A percentile compares a stretch with the other conserved stretches of the same genome.
Evolutionary conservation across 2,888 invertebrate species (phyloP).

Genomic region (Melanostoma mellinum): DNA sequence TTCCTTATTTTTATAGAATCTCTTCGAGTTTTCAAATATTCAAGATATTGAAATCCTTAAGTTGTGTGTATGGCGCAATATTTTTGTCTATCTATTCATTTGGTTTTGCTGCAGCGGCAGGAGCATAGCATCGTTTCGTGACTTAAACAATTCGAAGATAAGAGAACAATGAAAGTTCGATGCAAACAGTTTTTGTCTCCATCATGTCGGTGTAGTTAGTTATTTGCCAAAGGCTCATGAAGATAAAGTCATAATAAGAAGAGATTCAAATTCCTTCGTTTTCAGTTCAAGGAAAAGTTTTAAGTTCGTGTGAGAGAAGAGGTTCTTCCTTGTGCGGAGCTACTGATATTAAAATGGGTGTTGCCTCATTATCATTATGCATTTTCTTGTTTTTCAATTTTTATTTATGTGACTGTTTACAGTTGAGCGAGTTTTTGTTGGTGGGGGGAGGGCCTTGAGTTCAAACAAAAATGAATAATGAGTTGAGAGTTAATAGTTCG

Average conservation of each 20-base stretch:
- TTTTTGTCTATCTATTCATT: constrained; percentile 3
- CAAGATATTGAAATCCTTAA: constrained; percentile 32
- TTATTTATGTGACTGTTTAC: too few species aligned
- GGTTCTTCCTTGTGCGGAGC: neutral
- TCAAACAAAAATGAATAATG: too few species aligned
- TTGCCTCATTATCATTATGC: too few species aligned
- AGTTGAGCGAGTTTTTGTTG: too few species aligned
- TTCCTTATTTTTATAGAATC: too few species aligned
- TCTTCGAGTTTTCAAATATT: neutral
- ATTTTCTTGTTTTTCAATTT: too few species aligned
- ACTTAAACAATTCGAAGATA: constrained; percentile 23
- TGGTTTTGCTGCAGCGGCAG: constrained; percentile 7
- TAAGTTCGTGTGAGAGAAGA: constrained; percentile 1
- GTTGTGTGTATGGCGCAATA: constrained; percentile 16
- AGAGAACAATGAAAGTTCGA: constrained; percentile 19
- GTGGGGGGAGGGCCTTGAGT: too few species aligned
- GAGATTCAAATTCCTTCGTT: neutral
- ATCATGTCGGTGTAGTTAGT: neutral
- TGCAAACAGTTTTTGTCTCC: constrained; percentile 17
- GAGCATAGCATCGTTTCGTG: constrained; percentile 1
- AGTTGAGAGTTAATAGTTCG: too few species aligned
- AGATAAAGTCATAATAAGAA: constrained; percentile 9
- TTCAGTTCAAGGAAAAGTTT: constrained; percentile 13
- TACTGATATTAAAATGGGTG: neutral
- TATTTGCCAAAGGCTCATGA: constrained; percentile 21